Conservation (phyloP, 2,888 invertebrate species). For the Boloria euphrosyne region DNA sequence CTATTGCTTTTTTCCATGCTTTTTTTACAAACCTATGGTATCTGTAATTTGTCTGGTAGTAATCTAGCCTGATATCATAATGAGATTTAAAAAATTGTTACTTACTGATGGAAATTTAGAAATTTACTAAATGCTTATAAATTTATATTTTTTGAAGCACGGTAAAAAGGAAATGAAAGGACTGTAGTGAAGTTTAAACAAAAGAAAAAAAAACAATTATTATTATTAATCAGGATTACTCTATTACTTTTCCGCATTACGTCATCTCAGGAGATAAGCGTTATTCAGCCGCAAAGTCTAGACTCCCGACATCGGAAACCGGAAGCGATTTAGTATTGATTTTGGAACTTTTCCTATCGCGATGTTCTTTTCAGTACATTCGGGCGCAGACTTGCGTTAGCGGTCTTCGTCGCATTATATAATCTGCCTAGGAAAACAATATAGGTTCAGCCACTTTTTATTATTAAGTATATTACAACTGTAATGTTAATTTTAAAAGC, state of each 20-base stretch:
- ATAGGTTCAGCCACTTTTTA: not conserved
- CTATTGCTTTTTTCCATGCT: not conserved
- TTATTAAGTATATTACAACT: not conserved
- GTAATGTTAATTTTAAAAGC: constrained; percentile 7
- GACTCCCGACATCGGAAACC: constrained; percentile 49
- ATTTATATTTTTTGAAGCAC: no score
- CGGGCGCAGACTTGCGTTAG: not conserved
- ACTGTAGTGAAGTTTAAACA: not conserved
- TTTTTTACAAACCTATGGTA: no score
- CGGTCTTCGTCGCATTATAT: not conserved
- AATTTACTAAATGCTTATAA: no score
- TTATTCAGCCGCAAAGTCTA: constrained; percentile 47
- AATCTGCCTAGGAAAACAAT: not conserved
- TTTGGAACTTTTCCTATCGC: constrained; percentile 42
- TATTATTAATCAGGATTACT: not conserved
- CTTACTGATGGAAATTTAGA: no score
- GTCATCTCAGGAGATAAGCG: constrained; percentile 45
- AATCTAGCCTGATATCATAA: no score
- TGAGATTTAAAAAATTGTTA: no score
- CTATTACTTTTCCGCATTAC: constrained; percentile 53
- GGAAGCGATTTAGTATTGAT: constrained; percentile 55
- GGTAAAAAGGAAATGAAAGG: no score
- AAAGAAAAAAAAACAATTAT: not conserved
- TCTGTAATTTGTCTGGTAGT: no score
- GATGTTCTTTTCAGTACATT: constrained; percentile 1